Base-by-base conservation (phyloP, 1,140 invertebrate genomes). In the Drosophila bipectinata region DNA sequence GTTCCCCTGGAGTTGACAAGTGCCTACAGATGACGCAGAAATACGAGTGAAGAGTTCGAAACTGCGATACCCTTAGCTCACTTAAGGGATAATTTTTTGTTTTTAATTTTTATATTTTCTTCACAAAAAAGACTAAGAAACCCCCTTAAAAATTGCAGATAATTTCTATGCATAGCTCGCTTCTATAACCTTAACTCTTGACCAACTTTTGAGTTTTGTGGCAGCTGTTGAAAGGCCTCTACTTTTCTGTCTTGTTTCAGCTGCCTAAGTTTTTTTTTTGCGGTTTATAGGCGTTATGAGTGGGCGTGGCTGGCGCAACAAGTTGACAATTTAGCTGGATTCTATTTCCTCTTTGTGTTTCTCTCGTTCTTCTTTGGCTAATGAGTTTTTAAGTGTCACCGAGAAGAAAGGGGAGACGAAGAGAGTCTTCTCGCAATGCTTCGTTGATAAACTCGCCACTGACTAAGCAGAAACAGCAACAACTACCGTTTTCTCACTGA, bases 371-470 rank as follows among this genome's bases (percentile, higher is more conserved):
- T 26, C 45, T 37, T 12, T 57, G 9, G 48, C 73, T 77, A 77
- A 77, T 77, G 74, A 77, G 64, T 76, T 77, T 77, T 77, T 77
- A 77, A 77, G 74, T 77, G 64, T 62, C 74, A 54, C 47, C 21
- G 21, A 24, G 44, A 12, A 39, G 26, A 18, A 15, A 48, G 44
- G 51, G 4, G 41, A 28, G 39, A 9, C 4, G 41, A 18, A 48
- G 41, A 47, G 28, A n/a, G 28, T 26, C 15, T 45, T 51, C 34
- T 47, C 47, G 69, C 48, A 60, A 58, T 58, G 63, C 68, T 72
- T 52, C 45, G 37, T 15, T 51, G 68, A 72, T 73, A 72, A 72
- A 71, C 47, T 49, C 51, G 39, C 39, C 41, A 49, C 56, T 58
- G 41, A 47, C 55, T 57, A 45, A 45, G 55, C 55, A 30, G 5